Percentiles rank a stretch among this genome's conserved stretches.
Conservation (phyloP, 2,888 invertebrate genomes). For the Tinea trinotella region DNA sequence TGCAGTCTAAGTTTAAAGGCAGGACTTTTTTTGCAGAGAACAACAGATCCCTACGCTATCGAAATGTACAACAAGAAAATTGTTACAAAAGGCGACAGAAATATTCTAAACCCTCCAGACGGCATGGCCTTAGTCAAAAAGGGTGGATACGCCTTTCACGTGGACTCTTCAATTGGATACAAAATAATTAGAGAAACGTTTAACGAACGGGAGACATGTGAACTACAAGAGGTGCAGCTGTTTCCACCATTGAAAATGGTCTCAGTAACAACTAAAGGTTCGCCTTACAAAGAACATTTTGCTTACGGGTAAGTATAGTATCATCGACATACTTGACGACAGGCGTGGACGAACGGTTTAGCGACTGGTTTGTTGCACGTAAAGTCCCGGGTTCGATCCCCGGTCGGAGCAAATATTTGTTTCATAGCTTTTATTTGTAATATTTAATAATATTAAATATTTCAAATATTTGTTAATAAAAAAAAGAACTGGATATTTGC, state of each 20-base stretch:
- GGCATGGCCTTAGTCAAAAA: constrained; percentile 73
- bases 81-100: constrained; percentile 33
- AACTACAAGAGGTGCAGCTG: constrained; percentile 74
- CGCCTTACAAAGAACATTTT: constrained; percentile 75
- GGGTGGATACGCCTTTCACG: constrained; percentile 80
- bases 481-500: too few species aligned
- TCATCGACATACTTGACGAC: not conserved
- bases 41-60: constrained; percentile 74
- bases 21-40: constrained; percentile 68
- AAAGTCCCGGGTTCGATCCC: too few species aligned
- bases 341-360: too few species aligned
- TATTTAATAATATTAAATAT: too few species aligned
- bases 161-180: constrained; percentile 72
- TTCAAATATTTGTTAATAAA: too few species aligned
- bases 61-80: constrained; percentile 75
- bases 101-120: constrained; percentile 65
- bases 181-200: constrained; percentile 77
- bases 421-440: too few species aligned
- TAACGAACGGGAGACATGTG: constrained; percentile 77
- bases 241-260: constrained; percentile 73
- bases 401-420: too few species aligned
- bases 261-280: constrained; percentile 70
- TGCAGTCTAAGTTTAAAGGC: too few species aligned
- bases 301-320: constrained; percentile 66
- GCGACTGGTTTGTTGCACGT: too few species aligned